phyloP scores from a whole-genome alignment of 2,113 vertebrate species.

The Pseudopodoces humilis region DNA sequence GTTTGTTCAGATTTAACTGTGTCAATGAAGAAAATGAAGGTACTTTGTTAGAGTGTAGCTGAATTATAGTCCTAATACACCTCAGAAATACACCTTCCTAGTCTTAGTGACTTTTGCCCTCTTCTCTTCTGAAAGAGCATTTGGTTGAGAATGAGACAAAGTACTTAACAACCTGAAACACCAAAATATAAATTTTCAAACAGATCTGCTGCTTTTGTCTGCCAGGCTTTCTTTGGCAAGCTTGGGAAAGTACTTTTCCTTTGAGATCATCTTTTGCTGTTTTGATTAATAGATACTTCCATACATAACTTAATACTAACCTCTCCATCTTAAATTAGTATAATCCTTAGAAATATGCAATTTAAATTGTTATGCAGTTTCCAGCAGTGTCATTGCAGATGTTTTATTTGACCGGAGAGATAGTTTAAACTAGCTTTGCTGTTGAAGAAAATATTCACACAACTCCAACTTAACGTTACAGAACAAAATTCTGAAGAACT shows the following conservation, averaged over 20 bases:
- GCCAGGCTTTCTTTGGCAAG: not conserved
- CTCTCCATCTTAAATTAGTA: not conserved
- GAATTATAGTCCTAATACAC: not conserved
- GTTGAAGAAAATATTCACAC: not conserved
- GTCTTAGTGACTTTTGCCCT: not conserved
- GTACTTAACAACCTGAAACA: not conserved
- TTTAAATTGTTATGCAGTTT: not conserved
- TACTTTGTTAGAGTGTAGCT: not conserved
- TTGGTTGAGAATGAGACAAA: not conserved
- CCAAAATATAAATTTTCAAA: not conserved
- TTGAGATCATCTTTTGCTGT: not conserved
- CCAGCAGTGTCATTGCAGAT: not conserved
- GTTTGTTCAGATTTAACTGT: not conserved
- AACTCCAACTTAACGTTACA: not conserved
- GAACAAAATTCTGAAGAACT: not conserved
- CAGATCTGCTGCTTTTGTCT: not conserved
- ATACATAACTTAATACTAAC: not conserved
- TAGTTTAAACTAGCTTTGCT: not conserved
- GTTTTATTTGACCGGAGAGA: slow-evolving; percentile 3
- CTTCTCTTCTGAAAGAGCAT: not conserved
- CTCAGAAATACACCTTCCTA: not conserved
- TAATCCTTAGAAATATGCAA: not conserved
- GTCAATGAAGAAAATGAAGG: not conserved
- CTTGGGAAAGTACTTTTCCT: not conserved
- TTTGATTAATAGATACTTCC: slow-evolving; percentile 13